These are phyloP conservation scores for Drosophila acutilabella DNA, from an alignment of 2,888 invertebrate species.

Conservation along the genomic window DNA sequence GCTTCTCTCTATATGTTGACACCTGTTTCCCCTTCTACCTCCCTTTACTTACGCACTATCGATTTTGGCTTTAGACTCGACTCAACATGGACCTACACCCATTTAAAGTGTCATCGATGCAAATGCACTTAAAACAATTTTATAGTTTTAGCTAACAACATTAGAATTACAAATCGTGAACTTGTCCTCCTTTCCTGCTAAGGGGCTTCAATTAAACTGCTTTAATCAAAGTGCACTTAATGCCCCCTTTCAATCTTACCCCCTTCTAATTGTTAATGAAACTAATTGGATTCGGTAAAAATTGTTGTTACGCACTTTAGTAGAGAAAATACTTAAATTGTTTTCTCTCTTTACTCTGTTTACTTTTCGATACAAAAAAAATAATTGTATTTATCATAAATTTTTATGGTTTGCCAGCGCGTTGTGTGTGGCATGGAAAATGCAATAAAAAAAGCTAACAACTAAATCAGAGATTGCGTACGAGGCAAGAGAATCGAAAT, in stretches of 20 bases:
- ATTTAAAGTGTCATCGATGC: constrained; percentile 63
- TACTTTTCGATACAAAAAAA: constrained; percentile 41
- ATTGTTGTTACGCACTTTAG: constrained; percentile 42
- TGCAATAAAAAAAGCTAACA: constrained; percentile 39
- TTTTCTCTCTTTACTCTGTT: constrained; percentile 32
- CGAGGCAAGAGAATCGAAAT: constrained; percentile 40
- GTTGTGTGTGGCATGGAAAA: constrained; percentile 49
- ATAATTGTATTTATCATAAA: constrained; percentile 49
- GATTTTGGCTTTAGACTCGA: constrained; percentile 47
- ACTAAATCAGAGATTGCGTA: constrained; percentile 4
- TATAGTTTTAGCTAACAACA: constrained; percentile 51
- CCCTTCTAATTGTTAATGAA: constrained; percentile 54
- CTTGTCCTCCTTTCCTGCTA: constrained; percentile 55
- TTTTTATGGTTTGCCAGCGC: constrained; percentile 42
- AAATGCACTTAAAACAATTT: constrained; percentile 17
- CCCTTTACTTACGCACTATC: constrained; percentile 63
- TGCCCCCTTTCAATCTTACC: not conserved
- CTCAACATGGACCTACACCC: constrained; percentile 40
- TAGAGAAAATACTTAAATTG: constrained; percentile 4
- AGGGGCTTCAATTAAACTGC: constrained; percentile 67
- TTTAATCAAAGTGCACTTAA: constrained; percentile 20
- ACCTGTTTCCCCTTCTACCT: not conserved
- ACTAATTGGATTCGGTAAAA: constrained; percentile 67
- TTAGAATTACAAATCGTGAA: constrained; percentile 45
- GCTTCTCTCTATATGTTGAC: constrained; percentile 2